Evolutionary conservation across 2,113 vertebrate genomes (phyloP), one percentile per base, ranked within the genome.

Genomic region (Erpornis zantholeuca): DNA sequence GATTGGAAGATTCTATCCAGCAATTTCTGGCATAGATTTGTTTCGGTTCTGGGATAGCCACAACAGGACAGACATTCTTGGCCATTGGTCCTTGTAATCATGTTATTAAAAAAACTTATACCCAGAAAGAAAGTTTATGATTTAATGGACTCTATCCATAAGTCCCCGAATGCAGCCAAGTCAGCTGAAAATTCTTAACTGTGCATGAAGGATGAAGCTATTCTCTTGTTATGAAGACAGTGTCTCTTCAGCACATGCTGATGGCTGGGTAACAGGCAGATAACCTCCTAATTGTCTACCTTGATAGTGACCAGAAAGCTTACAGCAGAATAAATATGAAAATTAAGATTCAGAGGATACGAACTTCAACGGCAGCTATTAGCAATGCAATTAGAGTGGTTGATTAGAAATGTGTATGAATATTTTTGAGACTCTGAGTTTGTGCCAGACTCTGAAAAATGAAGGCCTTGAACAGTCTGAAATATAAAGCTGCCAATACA

Each of bases 151-250:
- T 90, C 50, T 44, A 66, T 61, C 15, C 38, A 75, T 20, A n/a
- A 35, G 71, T 38, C 35, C 31, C 20, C 56, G 91, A 91, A 91
- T 0, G 16, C 38, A 79, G 86, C 77, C 60, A 82, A 92, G 56
- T 92, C 89, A 94, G 69, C 68, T 81, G 60, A 31, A 84, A 79
- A 28, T 69, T 87, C 65, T 84, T 87, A 95, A 94, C 72, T 60
- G 53, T 82, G 88, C 81, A 64, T 92, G 86, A 95, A 94, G 70
- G 91, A 69, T 94, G 68, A 93, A 93, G 42, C 8, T 35, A 66
- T 83, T 69, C 35, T 65, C 52, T 64, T 80, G 23, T 69, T 63
- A 65, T 7, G 40, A 91, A 87, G 16, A 29, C 40, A 81, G 11
- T 24, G 20, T 45, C 69, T 82, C 60, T 75, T 94, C 57, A 82